Percentiles rank a stretch among this genome's conserved stretches.
phyloP scores from a whole-genome alignment of 2,888 invertebrate species.

The Temnothorax ravouxi region DNA sequence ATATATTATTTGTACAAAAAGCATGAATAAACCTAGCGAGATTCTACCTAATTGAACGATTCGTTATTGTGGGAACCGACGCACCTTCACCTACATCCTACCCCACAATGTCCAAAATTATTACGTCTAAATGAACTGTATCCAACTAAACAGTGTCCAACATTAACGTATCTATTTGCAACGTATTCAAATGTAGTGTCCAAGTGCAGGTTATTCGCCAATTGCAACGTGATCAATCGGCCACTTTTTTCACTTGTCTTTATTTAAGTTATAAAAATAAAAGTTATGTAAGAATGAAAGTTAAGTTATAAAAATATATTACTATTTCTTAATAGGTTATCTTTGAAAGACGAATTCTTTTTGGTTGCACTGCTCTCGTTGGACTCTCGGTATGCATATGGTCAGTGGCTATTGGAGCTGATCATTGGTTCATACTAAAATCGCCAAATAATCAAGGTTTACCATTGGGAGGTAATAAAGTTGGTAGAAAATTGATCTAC shows the following conservation, averaged over 20 bases:
- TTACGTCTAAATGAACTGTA: too few relatives aligned
- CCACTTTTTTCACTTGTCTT: background rate
- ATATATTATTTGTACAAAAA: too few relatives aligned
- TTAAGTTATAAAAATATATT: background rate
- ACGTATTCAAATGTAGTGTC: too few relatives aligned
- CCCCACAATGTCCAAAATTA: too few relatives aligned
- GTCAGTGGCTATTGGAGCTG: slow-evolving; percentile 92
- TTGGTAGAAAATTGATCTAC: slow-evolving; percentile 87
- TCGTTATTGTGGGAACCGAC: too few relatives aligned
- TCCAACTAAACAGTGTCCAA: too few relatives aligned
- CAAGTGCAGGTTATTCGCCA: too few relatives aligned
- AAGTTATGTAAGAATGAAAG: background rate
- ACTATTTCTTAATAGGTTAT: slow-evolving; percentile 86
- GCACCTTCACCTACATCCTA: too few relatives aligned
- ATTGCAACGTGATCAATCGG: too few relatives aligned
- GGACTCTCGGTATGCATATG: slow-evolving; percentile 90
- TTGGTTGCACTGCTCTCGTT: slow-evolving; percentile 90
- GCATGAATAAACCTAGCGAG: too few relatives aligned
- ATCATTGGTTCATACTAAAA: slow-evolving; percentile 90
- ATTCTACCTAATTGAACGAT: too few relatives aligned
- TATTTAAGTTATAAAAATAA: background rate
- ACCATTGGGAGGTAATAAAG: slow-evolving; percentile 74
- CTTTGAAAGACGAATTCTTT: slow-evolving; percentile 91
- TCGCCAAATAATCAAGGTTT: slow-evolving; percentile 82
- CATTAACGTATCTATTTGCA: too few relatives aligned